Conservation (phyloP, 2,797 vertebrate species). For the Pangasius djambal region DNA sequence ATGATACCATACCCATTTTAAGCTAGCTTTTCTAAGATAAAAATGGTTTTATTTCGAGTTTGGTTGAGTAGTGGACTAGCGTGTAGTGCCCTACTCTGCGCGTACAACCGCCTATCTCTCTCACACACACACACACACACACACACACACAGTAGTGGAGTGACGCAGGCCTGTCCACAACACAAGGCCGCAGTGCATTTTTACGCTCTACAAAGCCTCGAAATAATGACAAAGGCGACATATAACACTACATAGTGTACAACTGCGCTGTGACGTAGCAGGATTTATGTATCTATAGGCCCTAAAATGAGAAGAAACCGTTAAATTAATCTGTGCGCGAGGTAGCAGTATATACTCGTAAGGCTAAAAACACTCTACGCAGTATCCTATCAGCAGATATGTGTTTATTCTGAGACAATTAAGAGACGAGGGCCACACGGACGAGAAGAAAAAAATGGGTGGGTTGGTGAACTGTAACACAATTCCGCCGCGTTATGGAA, state of each 20-base stretch:
- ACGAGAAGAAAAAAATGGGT: not conserved
- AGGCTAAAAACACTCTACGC: constrained; percentile 37
- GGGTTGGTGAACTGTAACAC: not conserved
- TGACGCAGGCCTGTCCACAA: constrained; percentile 70
- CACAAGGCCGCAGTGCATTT: constrained; percentile 70
- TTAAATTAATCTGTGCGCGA: not conserved
- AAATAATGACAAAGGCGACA: constrained; percentile 33
- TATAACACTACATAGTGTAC: not conserved
- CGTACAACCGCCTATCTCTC: not conserved
- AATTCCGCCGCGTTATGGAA: not conserved
- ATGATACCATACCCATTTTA: not conserved
- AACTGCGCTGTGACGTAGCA: not conserved
- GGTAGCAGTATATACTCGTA: not conserved
- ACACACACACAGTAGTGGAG: constrained; percentile 54
- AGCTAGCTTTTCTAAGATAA: not conserved
- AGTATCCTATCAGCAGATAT: constrained; percentile 22
- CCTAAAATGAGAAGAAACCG: not conserved
- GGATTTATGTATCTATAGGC: not conserved
- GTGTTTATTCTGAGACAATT: not conserved
- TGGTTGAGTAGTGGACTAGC: constrained; percentile 65
- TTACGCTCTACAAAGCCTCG: constrained; percentile 48
- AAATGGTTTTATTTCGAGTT: constrained; percentile 35
- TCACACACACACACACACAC: not conserved
- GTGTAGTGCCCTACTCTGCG: constrained; percentile 54
- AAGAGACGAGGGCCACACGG: not conserved